These are phyloP conservation scores for Leucopsar rothschildi DNA, from an alignment of 2,113 vertebrate species.

Conservation along the genomic window DNA sequence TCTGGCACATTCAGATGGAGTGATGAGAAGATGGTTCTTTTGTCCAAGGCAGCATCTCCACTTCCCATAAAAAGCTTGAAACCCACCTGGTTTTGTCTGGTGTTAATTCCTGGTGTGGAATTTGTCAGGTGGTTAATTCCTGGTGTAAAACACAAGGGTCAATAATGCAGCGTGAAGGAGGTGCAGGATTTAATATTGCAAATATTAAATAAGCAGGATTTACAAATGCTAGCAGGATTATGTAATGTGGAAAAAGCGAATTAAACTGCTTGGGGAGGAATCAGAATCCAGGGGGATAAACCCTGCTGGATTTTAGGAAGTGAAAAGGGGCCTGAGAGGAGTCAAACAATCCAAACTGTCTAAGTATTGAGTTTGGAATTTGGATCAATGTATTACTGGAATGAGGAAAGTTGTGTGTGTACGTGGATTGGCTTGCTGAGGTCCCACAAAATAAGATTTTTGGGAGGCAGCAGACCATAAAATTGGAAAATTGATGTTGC, in stretches of 20 bases:
- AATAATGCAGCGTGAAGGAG: no score
- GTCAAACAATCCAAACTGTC: background rate
- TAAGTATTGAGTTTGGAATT: background rate
- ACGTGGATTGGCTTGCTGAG: background rate
- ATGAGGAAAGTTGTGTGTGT: background rate
- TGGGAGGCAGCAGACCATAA: background rate
- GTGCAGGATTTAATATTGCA: background rate
- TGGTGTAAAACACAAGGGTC: background rate
- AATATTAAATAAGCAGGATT: background rate
- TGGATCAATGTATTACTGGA: background rate
- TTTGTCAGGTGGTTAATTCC: background rate
- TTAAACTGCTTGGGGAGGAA: background rate
- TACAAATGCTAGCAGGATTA: background rate
- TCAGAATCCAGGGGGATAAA: background rate
- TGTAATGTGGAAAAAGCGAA: background rate
- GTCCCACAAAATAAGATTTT: constrained; percentile 14
- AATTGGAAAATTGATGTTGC: constrained; percentile 53
- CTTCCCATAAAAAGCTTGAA: background rate
- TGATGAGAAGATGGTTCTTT: background rate
- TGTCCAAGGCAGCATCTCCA: background rate
- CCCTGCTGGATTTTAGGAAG: background rate
- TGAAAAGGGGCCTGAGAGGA: background rate
- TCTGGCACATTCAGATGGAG: background rate
- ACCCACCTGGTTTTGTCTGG: background rate
- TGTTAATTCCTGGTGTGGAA: background rate